Base-by-base conservation (phyloP, 2,888 invertebrate species). In the Sylvicola cinctus region DNA sequence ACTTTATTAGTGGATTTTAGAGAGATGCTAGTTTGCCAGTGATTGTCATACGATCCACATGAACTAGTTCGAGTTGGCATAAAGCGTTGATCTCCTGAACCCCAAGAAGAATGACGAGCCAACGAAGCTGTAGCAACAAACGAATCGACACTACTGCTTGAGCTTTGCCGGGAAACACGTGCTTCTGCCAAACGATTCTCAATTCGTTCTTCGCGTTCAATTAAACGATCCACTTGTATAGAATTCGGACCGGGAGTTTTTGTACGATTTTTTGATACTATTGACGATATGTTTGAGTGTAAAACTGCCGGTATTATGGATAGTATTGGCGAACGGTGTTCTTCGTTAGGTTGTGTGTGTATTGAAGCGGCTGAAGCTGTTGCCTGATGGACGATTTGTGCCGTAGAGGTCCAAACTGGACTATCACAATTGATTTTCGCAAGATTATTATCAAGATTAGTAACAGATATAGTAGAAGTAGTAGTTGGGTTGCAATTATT, bases 31-130 rank as follows among this genome's bases (percentile, higher is more conserved):
- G 20, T 20, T 8, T n/a, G n/a, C n/a, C n/a, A n/a, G n/a, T n/a
- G n/a, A n/a, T n/a, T 68, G 44, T 77, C 76, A 46, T 74, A 75
- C 6, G 74, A 74, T 11, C 74, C 73, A 70, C 74, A 74, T 30
- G 74, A 74, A 53, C 74, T 72, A 43, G 74, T 75, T 34, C 76
- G 58, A 25, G 73, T 70, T 1, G 74, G 71, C 36, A 69, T 44
- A 3, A 66, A 65, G 29, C 72, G 62, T 34, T 68, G 66, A 49
- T 78, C 77, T 33, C 70, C 71, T n/a, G 77, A 75, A 38, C 80
- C 79, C 80, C 83, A 81, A 28, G 81, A 80, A 42, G 80, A 74
- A 50, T 80, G 79, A 8, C 81, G 66, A n/a, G n/a, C n/a, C n/a
- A n/a, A n/a, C 37, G 78, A 76, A 20, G 74, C 68, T 27, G 61